Conservation (phyloP, 1,140 invertebrate genomes). For the Lysiphlebus fabarum region DNA sequence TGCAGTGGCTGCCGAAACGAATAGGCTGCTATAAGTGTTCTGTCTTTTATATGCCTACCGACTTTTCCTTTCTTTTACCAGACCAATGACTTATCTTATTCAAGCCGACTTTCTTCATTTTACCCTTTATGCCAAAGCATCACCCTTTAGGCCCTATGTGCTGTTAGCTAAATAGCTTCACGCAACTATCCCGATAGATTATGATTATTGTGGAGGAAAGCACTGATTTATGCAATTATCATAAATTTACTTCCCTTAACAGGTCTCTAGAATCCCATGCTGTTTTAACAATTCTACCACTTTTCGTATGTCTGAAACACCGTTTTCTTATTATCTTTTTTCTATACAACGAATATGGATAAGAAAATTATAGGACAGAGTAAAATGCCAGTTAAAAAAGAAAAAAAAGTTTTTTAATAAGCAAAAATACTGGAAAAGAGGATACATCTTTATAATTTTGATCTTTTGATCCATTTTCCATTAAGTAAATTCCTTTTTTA, state of each 20-base stretch:
- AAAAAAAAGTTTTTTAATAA: constrained; percentile 28
- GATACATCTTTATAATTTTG: neutral
- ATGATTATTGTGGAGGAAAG: constrained; percentile 57
- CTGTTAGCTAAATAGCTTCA: constrained; percentile 55
- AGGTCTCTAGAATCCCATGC: constrained; percentile 5
- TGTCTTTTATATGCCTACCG: too few relatives aligned
- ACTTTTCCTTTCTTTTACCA: neutral
- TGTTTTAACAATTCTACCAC: constrained; percentile 32
- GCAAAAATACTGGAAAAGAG: neutral
- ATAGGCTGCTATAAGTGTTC: too few relatives aligned
- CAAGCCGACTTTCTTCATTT: constrained; percentile 29
- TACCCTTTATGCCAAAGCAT: constrained; percentile 11
- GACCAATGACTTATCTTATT: constrained; percentile 48
- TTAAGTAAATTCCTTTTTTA: too few relatives aligned
- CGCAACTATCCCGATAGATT: constrained; percentile 56
- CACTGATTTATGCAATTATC: constrained; percentile 57
- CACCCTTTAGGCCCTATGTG: constrained; percentile 36
- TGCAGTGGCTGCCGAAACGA: too few relatives aligned
- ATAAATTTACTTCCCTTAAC: constrained; percentile 48
- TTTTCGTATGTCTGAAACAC: constrained; percentile 49
- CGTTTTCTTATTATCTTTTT: constrained; percentile 31
- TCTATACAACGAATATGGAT: constrained; percentile 49
- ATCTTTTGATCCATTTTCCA: too few relatives aligned
- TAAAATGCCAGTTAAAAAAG: constrained; percentile 1
- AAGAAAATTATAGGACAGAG: constrained; percentile 44